phyloP scores from a whole-genome alignment of 2,797 vertebrate genomes.

The Clarias fuscus region DNA sequence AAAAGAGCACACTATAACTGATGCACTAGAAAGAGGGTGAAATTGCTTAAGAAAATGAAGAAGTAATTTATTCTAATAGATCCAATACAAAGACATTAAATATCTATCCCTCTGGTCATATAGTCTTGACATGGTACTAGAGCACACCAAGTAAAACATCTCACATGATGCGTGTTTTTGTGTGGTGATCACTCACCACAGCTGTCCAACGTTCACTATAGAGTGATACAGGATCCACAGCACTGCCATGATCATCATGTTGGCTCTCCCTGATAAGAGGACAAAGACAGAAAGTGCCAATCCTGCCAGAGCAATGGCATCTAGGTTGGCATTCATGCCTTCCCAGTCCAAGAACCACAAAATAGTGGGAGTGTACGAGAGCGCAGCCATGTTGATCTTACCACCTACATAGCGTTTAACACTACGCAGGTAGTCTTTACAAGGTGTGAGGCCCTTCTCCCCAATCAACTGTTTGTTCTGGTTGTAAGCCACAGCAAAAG shows the following conservation, averaged over 20 bases:
- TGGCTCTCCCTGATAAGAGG: slow-evolving; percentile 81
- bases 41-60: not conserved
- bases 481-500: slow-evolving; percentile 84
- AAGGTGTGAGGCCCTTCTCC: slow-evolving; percentile 83
- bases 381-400: slow-evolving; percentile 71
- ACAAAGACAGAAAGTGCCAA: slow-evolving; percentile 79
- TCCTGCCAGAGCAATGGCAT: slow-evolving; percentile 79
- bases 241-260: slow-evolving; percentile 85
- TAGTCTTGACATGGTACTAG: not conserved
- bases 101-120: not conserved
- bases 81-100: not conserved
- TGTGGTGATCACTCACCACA: slow-evolving; percentile 82
- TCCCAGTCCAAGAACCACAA: slow-evolving; percentile 92
- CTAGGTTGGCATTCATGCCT: slow-evolving; percentile 84
- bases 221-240: slow-evolving; percentile 94
- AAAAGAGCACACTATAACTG: slow-evolving; percentile 2
- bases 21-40: not conserved
- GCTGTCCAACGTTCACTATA: slow-evolving; percentile 88
- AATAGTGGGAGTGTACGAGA: slow-evolving; percentile 82
- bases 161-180: not conserved
- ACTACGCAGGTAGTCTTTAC: slow-evolving; percentile 78
- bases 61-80: not conserved
- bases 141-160: not conserved
- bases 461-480: slow-evolving; percentile 96
- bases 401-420: slow-evolving; percentile 85